A percentile compares a stretch with the other conserved stretches of the same genome.
Evolutionary conservation across 2,888 invertebrate genomes (phyloP).

Genomic region (Drosophila limbata): DNA sequence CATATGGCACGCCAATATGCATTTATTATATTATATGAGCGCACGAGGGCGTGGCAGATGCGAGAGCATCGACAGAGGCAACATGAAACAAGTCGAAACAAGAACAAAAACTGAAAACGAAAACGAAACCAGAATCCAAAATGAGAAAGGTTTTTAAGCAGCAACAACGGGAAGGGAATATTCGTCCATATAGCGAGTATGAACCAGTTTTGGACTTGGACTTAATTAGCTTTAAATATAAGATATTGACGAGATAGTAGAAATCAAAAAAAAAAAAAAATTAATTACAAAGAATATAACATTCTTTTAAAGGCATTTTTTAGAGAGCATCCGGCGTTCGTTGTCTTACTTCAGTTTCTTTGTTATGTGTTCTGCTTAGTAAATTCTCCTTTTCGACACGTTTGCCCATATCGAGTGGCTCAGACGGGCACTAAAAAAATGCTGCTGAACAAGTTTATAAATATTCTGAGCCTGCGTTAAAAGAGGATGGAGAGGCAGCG

Average conservation of each 20-base stretch:
- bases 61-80: constrained; percentile 10
- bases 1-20: constrained; percentile 61
- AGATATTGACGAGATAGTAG: not conserved
- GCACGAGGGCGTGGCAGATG: constrained; percentile 30
- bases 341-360: not conserved
- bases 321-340: constrained; percentile 25
- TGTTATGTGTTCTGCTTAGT: constrained; percentile 18
- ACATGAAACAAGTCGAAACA: constrained; percentile 10
- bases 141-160: constrained; percentile 26
- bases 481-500: not conserved
- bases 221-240: not conserved
- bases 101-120: constrained; percentile 24
- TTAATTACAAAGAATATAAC: not conserved
- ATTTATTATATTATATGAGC: constrained; percentile 59
- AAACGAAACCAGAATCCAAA: constrained; percentile 14
- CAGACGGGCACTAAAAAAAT: constrained; percentile 29
- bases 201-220: too few species aligned
- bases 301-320: not conserved
- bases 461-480: constrained; percentile 30
- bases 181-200: not conserved
- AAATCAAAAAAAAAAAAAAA: not conserved
- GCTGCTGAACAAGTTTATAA: constrained; percentile 52
- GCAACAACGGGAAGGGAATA: not conserved
- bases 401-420: constrained; percentile 49
- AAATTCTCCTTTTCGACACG: constrained; percentile 46